Evolutionary conservation across 1,140 invertebrate genomes (phyloP).

Genomic region (Saccostrea echinata): DNA sequence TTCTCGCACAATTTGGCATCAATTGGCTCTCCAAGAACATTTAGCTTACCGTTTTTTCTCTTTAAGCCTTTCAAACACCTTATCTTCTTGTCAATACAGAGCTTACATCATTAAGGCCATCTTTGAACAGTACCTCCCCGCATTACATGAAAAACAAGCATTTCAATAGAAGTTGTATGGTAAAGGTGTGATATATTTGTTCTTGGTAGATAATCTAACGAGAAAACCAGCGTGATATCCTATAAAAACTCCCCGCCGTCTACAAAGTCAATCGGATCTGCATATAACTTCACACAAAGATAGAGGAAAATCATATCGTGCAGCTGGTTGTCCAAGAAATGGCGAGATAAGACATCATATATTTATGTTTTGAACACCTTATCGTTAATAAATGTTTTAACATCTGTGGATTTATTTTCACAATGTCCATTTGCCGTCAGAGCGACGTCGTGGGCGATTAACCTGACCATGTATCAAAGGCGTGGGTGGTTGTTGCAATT

Average conservation of each 20-base stretch:
- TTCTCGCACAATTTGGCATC: background rate
- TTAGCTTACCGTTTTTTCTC: background rate
- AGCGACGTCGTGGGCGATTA: background rate
- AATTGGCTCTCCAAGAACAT: background rate
- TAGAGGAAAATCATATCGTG: background rate
- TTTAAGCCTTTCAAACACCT: background rate
- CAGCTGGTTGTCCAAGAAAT: background rate
- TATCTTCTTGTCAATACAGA: background rate
- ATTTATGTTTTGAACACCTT: background rate
- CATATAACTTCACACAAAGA: background rate
- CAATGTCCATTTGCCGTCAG: background rate
- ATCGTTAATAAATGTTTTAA: conserved; percentile 2
- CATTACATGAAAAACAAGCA: background rate
- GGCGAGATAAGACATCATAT: background rate
- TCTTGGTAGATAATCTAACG: conserved; percentile 12
- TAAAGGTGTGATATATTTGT: conserved; percentile 20
- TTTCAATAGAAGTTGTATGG: background rate
- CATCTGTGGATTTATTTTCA: background rate
- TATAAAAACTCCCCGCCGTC: background rate
- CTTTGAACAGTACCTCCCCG: background rate
- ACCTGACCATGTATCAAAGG: background rate
- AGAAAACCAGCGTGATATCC: background rate
- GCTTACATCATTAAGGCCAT: background rate
- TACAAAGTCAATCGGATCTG: background rate
- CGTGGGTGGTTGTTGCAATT: no score